These are phyloP conservation scores for Myripristis jacobus DNA, from an alignment of 2,797 vertebrate species.

Conservation along the genomic window DNA sequence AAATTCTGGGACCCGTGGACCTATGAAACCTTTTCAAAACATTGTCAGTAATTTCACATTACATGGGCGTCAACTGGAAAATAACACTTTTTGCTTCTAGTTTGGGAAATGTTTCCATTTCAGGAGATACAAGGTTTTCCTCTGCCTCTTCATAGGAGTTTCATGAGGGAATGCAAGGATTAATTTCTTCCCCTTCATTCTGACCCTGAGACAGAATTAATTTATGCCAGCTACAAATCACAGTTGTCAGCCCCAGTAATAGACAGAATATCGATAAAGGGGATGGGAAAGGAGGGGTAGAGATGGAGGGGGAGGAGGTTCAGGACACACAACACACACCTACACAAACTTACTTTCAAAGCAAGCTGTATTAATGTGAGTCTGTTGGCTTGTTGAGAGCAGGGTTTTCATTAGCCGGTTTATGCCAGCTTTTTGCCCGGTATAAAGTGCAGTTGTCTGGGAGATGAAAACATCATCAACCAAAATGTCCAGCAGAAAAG, in stretches of 20 bases:
- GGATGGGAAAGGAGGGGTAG: background rate
- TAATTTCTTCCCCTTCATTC: conserved; percentile 39
- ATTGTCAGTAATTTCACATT: background rate
- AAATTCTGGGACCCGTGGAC: background rate
- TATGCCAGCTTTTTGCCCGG: no score
- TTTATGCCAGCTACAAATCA: conserved; percentile 47
- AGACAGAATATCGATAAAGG: conserved; percentile 22
- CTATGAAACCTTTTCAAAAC: conserved; percentile 5
- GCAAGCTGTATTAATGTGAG: conserved; percentile 8
- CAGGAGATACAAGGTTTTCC: conserved; percentile 19
- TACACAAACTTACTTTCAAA: conserved; percentile 41
- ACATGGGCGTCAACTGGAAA: conserved; percentile 3
- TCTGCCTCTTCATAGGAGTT: conserved; percentile 32
- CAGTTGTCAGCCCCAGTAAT: conserved; percentile 37
- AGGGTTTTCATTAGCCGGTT: no score
- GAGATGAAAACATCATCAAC: no score
- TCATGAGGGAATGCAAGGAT: conserved; percentile 9
- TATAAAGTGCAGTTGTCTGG: no score
- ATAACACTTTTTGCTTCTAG: background rate
- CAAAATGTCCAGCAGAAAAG: no score
- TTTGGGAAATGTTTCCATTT: conserved; percentile 14
- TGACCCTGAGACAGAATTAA: conserved; percentile 39
- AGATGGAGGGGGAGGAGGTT: conserved; percentile 16
- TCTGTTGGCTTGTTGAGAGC: conserved; percentile 11
- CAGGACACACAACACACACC: conserved; percentile 17